A percentile compares a stretch with the other conserved stretches of the same genome.
phyloP scores from a whole-genome alignment of 2,113 vertebrate species.

The Drymodes brunneopygia region DNA sequence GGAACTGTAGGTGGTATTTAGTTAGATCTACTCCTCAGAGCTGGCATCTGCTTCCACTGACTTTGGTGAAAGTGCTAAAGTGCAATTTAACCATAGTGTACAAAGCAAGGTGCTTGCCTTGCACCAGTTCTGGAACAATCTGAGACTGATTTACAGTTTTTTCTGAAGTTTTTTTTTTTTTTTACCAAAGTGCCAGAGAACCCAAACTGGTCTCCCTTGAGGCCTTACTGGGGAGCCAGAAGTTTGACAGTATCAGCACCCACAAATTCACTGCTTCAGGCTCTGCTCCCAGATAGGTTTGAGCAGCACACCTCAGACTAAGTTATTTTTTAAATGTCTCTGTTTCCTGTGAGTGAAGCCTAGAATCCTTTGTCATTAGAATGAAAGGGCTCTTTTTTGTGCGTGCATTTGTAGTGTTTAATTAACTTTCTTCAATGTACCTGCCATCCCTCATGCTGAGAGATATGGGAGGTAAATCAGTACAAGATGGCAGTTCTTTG shows the following conservation, averaged over 20 bases:
- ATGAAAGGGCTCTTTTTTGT: neutral
- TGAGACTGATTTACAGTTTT: neutral
- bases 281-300: neutral
- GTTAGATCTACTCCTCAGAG: neutral
- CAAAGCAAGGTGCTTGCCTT: neutral
- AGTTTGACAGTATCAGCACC: neutral
- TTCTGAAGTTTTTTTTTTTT: neutral
- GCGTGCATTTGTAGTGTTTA: slow-evolving; percentile 47
- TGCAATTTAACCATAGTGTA: neutral
- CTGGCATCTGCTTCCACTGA: neutral
- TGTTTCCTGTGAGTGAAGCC: neutral
- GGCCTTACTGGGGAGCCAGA: neutral
- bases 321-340: neutral
- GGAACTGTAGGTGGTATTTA: neutral
- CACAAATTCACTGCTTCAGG: neutral
- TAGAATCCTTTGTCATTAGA: neutral
- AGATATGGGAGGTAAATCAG: slow-evolving; percentile 51
- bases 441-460: slow-evolving; percentile 29
- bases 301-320: neutral
- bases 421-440: slow-evolving; percentile 50
- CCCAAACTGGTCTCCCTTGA: neutral
- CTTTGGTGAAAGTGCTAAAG: neutral
- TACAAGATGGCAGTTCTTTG: slow-evolving; percentile 35
- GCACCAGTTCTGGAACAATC: neutral
- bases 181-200: neutral